These are phyloP conservation scores for Linurgus olivaceus DNA, from an alignment of 2,797 vertebrate genomes.

Conservation along the genomic window DNA sequence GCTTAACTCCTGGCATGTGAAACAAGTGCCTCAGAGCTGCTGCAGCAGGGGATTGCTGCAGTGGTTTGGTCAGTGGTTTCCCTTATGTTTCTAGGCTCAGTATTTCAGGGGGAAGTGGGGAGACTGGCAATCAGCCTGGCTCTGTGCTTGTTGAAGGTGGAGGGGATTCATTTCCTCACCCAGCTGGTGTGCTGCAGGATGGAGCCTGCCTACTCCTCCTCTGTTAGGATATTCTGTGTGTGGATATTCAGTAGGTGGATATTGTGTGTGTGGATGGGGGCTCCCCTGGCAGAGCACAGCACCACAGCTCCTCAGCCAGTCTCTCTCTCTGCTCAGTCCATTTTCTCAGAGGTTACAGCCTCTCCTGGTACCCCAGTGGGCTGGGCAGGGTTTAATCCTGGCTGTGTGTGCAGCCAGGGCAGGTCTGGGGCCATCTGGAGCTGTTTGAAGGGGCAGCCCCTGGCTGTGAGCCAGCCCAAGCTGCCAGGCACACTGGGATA, in stretches of 20 bases:
- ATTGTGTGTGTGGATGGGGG: neutral
- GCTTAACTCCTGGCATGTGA: neutral
- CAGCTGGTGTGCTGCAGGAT: neutral
- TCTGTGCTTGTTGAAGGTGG: neutral
- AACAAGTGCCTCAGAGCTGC: neutral
- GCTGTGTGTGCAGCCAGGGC: neutral
- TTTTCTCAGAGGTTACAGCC: neutral
- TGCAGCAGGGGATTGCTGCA: neutral
- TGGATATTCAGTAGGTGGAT: neutral
- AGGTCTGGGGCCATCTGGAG: rapidly evolving
- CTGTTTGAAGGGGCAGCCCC: neutral
- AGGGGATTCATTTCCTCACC: neutral
- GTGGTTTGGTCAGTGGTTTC: neutral
- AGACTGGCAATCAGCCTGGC: neutral
- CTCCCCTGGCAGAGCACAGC: neutral
- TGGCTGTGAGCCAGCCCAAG: neutral
- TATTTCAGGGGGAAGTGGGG: neutral
- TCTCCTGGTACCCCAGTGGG: neutral
- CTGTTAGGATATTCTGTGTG: neutral
- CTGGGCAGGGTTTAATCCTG: neutral
- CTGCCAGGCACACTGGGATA: neutral
- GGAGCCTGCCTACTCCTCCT: neutral
- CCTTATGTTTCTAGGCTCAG: neutral
- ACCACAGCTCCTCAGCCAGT: rapidly evolving
- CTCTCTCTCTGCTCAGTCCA: neutral